A percentile compares a stretch with the other conserved stretches of the same genome.
These are phyloP conservation scores for Halichoeres trimaculatus DNA, from an alignment of 2,113 vertebrate species.

Conservation along the genomic window DNA sequence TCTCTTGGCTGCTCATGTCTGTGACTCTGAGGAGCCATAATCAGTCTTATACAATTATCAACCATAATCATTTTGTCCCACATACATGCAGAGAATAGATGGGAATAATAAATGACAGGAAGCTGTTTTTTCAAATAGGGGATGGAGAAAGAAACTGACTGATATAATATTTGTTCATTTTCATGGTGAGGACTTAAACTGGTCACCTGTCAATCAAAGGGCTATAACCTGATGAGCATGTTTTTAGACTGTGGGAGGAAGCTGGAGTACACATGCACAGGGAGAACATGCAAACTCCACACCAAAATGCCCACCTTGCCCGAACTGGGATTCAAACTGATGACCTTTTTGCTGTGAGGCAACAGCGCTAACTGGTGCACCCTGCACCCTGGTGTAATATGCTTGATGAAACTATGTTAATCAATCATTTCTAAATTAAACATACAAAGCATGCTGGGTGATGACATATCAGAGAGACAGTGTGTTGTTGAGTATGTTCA, in stretches of 20 bases:
- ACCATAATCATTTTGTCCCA: constrained; percentile 16
- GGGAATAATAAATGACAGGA: neutral
- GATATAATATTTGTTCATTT: too few relatives aligned
- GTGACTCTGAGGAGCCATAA: constrained; percentile 1
- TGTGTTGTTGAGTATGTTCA: neutral
- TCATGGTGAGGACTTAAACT: too few relatives aligned
- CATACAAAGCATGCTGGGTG: constrained; percentile 31
- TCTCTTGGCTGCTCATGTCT: neutral
- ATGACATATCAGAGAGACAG: constrained; percentile 6
- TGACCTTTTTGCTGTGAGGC: too few relatives aligned
- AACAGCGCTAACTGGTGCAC: too few relatives aligned
- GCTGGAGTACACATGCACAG: too few relatives aligned
- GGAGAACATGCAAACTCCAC: too few relatives aligned
- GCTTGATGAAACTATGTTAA: neutral
- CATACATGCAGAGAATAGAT: neutral
- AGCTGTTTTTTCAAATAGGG: neutral
- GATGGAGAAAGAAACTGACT: neutral
- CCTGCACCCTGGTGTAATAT: too few relatives aligned
- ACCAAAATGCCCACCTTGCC: too few relatives aligned
- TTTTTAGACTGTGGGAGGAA: too few relatives aligned
- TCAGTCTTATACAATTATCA: neutral
- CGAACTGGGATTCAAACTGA: too few relatives aligned
- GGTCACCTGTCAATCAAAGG: too few relatives aligned
- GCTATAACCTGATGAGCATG: too few relatives aligned
- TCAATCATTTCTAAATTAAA: constrained; percentile 36